Conservation (phyloP, 2,888 invertebrate genomes). For the Alsophila aescularia region DNA sequence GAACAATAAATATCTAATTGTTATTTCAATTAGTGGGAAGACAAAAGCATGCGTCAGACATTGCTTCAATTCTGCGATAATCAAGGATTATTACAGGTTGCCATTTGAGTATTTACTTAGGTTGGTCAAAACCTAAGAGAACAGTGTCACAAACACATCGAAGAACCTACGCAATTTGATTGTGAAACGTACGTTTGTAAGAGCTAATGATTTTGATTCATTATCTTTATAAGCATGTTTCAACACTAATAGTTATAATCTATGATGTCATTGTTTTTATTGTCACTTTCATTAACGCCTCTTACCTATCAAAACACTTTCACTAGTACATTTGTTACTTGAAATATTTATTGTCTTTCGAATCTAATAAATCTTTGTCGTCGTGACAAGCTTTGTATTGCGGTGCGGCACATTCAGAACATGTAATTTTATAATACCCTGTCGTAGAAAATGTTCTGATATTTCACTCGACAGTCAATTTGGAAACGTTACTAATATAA, state of each 20-base stretch:
- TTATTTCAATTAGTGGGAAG: too few species aligned
- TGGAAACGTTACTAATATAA: neutral
- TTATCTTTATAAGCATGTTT: constrained; percentile 16
- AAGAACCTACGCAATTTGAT: constrained; percentile 16
- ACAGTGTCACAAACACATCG: neutral
- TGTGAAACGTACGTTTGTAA: constrained; percentile 6
- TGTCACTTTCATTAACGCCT: constrained; percentile 23
- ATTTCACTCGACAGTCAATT: neutral
- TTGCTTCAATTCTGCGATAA: too few species aligned
- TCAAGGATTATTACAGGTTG: too few species aligned
- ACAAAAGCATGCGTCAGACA: too few species aligned
- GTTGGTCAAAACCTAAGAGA: too few species aligned
- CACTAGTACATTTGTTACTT: constrained; percentile 21
- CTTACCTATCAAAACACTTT: constrained; percentile 41
- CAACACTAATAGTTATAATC: neutral
- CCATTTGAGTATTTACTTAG: too few species aligned
- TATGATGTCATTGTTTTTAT: constrained; percentile 22
- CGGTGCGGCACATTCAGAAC: neutral
- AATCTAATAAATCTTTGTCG: constrained; percentile 13
- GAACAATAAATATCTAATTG: too few species aligned
- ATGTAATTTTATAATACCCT: neutral
- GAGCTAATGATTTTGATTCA: constrained; percentile 12
- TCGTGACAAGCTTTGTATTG: constrained; percentile 1
- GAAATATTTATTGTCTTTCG: constrained; percentile 26
- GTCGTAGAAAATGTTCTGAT: neutral